phyloP scores from a whole-genome alignment of 2,888 invertebrate species.

The Desoria tigrina region DNA sequence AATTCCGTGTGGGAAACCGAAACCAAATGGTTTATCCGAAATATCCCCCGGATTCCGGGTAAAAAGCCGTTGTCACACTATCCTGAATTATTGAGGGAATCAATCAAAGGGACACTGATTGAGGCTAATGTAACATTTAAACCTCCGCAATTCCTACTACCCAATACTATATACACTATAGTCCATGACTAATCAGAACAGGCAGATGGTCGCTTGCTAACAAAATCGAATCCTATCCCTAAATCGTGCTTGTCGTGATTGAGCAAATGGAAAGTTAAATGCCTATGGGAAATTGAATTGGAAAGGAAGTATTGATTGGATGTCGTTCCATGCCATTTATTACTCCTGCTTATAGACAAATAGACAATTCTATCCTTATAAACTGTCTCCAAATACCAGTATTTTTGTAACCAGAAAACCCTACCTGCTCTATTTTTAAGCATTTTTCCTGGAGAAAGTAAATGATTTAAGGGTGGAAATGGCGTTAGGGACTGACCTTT shows the following conservation, averaged over 20 bases:
- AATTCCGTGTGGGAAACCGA: background rate
- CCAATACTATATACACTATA: background rate
- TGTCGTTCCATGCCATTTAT: too few relatives aligned
- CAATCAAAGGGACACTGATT: slow-evolving; percentile 49
- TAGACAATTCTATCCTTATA: too few relatives aligned
- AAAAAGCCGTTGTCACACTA: background rate
- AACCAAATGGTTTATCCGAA: background rate
- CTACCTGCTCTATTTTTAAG: too few relatives aligned
- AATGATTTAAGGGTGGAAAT: too few relatives aligned
- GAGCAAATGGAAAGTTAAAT: slow-evolving; percentile 10
- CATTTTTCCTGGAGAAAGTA: too few relatives aligned
- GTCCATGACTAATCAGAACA: background rate
- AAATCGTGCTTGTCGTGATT: background rate
- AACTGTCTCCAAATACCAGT: too few relatives aligned
- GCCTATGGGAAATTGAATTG: slow-evolving; percentile 1
- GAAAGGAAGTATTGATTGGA: too few relatives aligned
- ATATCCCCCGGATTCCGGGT: too few relatives aligned
- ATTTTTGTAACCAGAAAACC: too few relatives aligned
- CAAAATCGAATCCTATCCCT: background rate
- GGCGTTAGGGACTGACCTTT: slow-evolving; percentile 44
- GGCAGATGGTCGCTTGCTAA: background rate
- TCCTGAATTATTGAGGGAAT: slow-evolving; percentile 44
- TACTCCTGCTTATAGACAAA: too few relatives aligned
- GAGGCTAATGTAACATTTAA: slow-evolving; percentile 52
- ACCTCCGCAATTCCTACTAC: slow-evolving; percentile 22